Evolutionary conservation across 2,797 vertebrate genomes (phyloP).

Genomic region (Gobionotothen gibberifrons): DNA sequence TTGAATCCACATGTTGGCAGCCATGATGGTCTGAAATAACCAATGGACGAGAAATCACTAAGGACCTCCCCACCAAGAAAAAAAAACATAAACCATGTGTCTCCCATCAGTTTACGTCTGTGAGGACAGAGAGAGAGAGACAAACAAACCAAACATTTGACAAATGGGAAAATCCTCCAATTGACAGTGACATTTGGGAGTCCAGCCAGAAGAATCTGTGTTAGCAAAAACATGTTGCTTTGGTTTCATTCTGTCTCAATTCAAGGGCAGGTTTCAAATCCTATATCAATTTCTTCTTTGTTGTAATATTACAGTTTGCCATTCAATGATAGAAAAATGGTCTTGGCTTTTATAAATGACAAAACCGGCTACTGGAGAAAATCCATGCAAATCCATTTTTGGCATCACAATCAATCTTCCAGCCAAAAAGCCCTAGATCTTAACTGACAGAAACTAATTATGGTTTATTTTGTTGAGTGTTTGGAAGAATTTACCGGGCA

Average conservation of each 20-base stretch:
- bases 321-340: not conserved
- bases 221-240: not conserved
- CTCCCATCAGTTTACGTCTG: too few species aligned
- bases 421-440: not conserved
- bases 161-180: too few species aligned
- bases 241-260: not conserved
- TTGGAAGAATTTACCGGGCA: not conserved
- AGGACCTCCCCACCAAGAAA: too few species aligned
- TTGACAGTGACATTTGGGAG: not conserved
- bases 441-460: not conserved
- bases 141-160: too few species aligned
- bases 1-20: too few species aligned
- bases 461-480: too few species aligned
- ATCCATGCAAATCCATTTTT: not conserved
- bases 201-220: too few species aligned
- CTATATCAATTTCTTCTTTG: not conserved
- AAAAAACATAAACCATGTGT: too few species aligned
- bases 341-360: not conserved
- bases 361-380: not conserved
- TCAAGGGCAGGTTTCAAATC: not conserved
- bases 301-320: not conserved
- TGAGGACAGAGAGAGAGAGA: too few species aligned
- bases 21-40: too few species aligned
- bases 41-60: too few species aligned
- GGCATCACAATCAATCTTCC: not conserved